Base-by-base conservation (phyloP, 1,140 invertebrate genomes). In the Nasonia giraulti region DNA sequence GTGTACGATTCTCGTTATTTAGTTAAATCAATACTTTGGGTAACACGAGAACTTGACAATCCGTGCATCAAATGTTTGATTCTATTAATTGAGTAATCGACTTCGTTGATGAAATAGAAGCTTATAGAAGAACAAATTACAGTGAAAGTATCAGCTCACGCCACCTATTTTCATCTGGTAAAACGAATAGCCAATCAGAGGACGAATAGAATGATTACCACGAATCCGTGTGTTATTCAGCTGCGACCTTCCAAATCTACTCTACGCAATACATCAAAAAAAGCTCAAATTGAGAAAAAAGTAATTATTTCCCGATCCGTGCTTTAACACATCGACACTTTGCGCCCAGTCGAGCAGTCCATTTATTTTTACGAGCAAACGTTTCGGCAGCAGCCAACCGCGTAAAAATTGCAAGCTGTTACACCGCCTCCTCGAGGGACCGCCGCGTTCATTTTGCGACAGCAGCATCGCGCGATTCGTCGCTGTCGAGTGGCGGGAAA, bases 11-110 rank as follows among this genome's bases (percentile, higher is more conserved):
- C 23, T 78, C 40, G 17, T 62, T 33, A 78, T 62, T 62, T 23
- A 6, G 33, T 78, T 33, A 33, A 62, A 62, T 78, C 76, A 78
- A 78, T 78, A 78, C 23, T 33, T 78, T 78, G n/a, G 11, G 27
- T 66, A 55, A 78, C 7, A 8, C 14, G 11, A 78, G 50, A 78
- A 78, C 74, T 76, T 33, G 23, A 55, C 20, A 62, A 62, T n/a
- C 55, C 47, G 14, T 14, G 47, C 17, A 50, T 50, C 47, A 17
- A 14, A 17, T 50, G 47, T 50, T 50, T 50, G 8, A 74, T 74
- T 40, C 23, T 23, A 8, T 74, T 74, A 74, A 74, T 74, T 74
- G 33, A 40, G 37, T 44, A 44, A 75, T 73, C 73, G 37, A 10
- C 37, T 62, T n/a, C 7, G 17, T n/a, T n/a, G 20, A 6, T 44